These are phyloP conservation scores for Rhyacichthys aspro DNA, from an alignment of 2,797 vertebrate genomes.

Conservation along the genomic window DNA sequence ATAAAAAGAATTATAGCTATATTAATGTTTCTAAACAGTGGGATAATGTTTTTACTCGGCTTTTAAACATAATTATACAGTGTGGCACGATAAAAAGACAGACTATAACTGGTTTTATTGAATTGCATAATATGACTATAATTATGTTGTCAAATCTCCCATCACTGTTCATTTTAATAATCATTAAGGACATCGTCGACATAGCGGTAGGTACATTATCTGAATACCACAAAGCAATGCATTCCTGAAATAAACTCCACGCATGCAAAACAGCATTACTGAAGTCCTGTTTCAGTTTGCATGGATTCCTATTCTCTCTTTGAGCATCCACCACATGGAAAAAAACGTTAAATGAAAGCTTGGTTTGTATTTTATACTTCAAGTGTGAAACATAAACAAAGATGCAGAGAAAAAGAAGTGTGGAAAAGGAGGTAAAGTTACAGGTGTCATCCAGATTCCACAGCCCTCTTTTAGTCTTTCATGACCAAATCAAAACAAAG, in stretches of 20 bases:
- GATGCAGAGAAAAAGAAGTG: background rate
- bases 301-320: conserved; percentile 47
- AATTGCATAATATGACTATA: background rate
- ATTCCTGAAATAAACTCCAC: conserved; percentile 55
- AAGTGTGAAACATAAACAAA: conserved; percentile 67
- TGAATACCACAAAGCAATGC: conserved; percentile 19
- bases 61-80: conserved; percentile 8
- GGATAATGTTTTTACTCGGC: background rate
- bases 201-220: conserved; percentile 8
- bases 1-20: background rate
- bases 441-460: conserved; percentile 66
- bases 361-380: conserved; percentile 66
- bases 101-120: conserved; percentile 1
- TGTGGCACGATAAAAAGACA: background rate
- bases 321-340: conserved; percentile 34
- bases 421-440: conserved; percentile 36
- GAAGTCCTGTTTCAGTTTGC: conserved; percentile 44
- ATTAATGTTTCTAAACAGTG: background rate
- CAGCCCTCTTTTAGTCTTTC: conserved; percentile 57
- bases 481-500: conserved; percentile 73
- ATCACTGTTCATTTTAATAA: background rate
- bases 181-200: conserved; percentile 10
- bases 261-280: conserved; percentile 42
- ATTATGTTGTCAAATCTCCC: background rate
- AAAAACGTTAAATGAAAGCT: conserved; percentile 53